These are phyloP conservation scores for Anguilla megastoma DNA, from an alignment of 2,797 vertebrate genomes.

Conservation along the genomic window DNA sequence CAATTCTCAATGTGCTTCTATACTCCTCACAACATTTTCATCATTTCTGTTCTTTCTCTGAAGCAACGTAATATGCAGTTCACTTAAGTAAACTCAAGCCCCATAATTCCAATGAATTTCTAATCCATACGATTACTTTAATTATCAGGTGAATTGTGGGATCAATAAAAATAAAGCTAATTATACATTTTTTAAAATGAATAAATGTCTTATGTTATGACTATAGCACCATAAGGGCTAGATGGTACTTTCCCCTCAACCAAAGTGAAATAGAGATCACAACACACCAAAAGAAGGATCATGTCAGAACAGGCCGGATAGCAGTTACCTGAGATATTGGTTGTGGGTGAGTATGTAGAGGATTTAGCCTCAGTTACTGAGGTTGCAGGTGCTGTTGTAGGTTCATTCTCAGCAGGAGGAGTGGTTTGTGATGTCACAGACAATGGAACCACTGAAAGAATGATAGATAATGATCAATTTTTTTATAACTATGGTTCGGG, in stretches of 20 bases:
- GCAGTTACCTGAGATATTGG: background rate
- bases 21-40: too few relatives aligned
- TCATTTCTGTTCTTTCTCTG: too few relatives aligned
- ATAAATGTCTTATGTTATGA: background rate
- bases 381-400: background rate
- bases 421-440: background rate
- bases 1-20: too few relatives aligned
- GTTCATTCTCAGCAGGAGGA: background rate
- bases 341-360: background rate
- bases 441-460: slow-evolving; percentile 1
- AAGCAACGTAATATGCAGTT: background rate
- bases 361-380: background rate
- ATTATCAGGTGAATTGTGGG: background rate
- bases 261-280: background rate
- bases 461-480: background rate
- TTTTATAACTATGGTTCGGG: background rate
- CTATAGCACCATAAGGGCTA: too few relatives aligned
- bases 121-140: background rate
- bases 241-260: background rate
- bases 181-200: background rate
- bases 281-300: background rate
- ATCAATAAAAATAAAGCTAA: background rate
- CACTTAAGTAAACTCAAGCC: background rate
- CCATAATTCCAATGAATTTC: background rate
- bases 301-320: background rate